Conservation (phyloP, 2,797 vertebrate species). For the Alosa sapidissima region DNA sequence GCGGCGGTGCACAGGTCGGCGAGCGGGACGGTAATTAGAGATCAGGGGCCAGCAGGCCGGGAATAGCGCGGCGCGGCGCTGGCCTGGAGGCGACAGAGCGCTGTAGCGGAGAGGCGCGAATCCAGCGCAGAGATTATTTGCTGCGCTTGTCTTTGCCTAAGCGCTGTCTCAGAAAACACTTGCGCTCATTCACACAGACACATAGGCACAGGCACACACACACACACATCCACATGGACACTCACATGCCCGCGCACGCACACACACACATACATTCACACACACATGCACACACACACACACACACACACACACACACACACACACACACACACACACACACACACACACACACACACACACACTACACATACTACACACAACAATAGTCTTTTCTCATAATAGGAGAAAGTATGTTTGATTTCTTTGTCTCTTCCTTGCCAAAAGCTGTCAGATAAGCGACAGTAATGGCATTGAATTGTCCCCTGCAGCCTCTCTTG, state of each 20-base stretch:
- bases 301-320: not conserved
- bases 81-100: slow-evolving; percentile 29
- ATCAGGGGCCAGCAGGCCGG: slow-evolving; percentile 49
- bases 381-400: not conserved
- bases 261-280: not conserved
- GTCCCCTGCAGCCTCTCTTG: not conserved
- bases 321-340: not conserved
- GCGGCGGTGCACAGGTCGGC: slow-evolving; percentile 52
- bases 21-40: slow-evolving; percentile 63
- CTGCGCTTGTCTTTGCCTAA: not conserved
- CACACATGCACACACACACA: not conserved
- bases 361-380: not conserved
- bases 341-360: not conserved
- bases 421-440: not conserved
- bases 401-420: not conserved
- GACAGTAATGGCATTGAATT: not conserved
- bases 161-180: not conserved
- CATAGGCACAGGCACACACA: not conserved
- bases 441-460: not conserved
- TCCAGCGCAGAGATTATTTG: not conserved
- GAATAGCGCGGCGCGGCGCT: slow-evolving; percentile 61
- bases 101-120: not conserved
- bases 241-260: not conserved
- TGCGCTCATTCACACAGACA: too few relatives aligned
- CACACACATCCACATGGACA: not conserved